Conservation (phyloP, 2,888 invertebrate species). For the Acanthoscelides obtectus region DNA sequence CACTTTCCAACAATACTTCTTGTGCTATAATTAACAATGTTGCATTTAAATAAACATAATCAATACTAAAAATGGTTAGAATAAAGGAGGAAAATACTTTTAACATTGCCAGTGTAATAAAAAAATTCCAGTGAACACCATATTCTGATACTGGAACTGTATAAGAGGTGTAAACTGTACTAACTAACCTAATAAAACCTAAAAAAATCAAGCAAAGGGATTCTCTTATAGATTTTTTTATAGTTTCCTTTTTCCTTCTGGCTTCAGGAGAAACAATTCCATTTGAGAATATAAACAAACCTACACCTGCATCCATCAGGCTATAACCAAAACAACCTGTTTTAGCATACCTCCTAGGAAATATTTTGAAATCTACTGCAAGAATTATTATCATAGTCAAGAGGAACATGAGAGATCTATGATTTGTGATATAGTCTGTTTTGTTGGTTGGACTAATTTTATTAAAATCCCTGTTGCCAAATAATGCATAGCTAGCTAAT, state of each 20-base stretch:
- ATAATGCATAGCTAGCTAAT: constrained; percentile 13
- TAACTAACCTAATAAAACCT: constrained; percentile 59
- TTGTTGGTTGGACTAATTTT: constrained; percentile 1
- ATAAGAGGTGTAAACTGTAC: constrained; percentile 67
- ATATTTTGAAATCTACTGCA: constrained; percentile 88
- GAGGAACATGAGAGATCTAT: constrained; percentile 66
- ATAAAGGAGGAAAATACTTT: constrained; percentile 67
- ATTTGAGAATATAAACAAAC: constrained; percentile 77
- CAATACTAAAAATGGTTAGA: constrained; percentile 52
- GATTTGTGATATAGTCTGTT: constrained; percentile 56
- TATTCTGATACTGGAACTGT: constrained; percentile 89
- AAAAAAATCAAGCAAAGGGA: constrained; percentile 53
- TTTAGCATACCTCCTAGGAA: constrained; percentile 83
- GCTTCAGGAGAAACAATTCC: constrained; percentile 66
- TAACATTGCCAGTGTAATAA: constrained; percentile 83
- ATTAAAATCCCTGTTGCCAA: constrained; percentile 5
- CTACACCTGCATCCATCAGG: constrained; percentile 95
- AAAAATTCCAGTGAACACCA: constrained; percentile 98
- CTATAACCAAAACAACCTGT: constrained; percentile 81
- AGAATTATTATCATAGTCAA: constrained; percentile 79
- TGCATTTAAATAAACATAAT: constrained; percentile 54
- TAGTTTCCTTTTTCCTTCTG: constrained; percentile 36
- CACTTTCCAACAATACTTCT: constrained; percentile 59
- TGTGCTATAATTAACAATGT: constrained; percentile 57
- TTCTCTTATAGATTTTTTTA: constrained; percentile 41